phyloP scores from a whole-genome alignment of 2,113 vertebrate genomes.

The Xyrauchen texanus region DNA sequence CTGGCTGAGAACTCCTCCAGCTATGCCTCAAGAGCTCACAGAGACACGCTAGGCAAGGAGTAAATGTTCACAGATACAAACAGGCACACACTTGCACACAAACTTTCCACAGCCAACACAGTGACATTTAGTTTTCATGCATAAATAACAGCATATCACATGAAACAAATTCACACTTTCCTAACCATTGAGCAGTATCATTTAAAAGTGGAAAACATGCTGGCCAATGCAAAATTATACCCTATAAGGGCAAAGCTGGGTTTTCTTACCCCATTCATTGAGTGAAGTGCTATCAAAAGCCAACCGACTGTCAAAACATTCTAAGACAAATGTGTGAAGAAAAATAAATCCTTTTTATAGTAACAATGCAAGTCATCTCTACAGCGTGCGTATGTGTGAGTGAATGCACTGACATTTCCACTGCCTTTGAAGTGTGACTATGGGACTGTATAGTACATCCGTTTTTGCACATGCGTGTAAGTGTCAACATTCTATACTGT shows the following conservation, averaged over 20 bases:
- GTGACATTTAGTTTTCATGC: neutral
- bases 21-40: neutral
- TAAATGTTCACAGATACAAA: neutral
- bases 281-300: neutral
- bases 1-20: conserved; percentile 35
- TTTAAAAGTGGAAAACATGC: neutral
- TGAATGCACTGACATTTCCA: too few species aligned
- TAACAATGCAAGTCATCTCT: neutral
- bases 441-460: neutral
- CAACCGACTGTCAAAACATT: conserved; percentile 20
- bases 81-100: neutral
- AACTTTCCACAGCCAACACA: neutral
- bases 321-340: neutral
- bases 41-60: conserved; percentile 15
- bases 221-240: too few species aligned
- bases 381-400: too few species aligned
- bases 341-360: neutral
- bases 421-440: conserved; percentile 2
- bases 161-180: neutral
- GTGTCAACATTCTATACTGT: conserved; percentile 27
- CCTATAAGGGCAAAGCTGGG: neutral
- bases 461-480: conserved; percentile 25
- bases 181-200: neutral
- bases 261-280: neutral
- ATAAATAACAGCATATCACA: neutral